phyloP scores from a whole-genome alignment of 2,888 invertebrate genomes.

The Lycaena phlaeas region DNA sequence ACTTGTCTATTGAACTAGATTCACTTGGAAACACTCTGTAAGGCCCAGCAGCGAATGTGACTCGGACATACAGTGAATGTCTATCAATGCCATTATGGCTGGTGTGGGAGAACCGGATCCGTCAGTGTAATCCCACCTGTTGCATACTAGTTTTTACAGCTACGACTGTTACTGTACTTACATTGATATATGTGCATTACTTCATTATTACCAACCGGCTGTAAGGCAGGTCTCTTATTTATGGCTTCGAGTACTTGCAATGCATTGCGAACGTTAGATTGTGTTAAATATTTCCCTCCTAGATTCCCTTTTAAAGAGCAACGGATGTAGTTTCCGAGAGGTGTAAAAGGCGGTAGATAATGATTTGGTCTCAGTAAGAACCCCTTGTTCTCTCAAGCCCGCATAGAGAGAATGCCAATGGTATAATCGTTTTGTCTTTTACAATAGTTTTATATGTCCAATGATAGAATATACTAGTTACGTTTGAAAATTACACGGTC shows the following conservation, averaged over 20 bases:
- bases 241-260: constrained; percentile 16
- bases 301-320: no score
- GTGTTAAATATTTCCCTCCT: no score
- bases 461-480: no score
- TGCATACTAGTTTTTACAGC: constrained; percentile 51
- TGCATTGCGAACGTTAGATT: constrained; percentile 8
- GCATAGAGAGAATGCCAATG: no score
- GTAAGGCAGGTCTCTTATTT: constrained; percentile 21
- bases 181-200: no score
- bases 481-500: no score
- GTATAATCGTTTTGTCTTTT: no score
- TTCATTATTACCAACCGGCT: constrained; percentile 26
- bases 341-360: no score
- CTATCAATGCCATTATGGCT: constrained; percentile 29
- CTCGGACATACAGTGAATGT: not conserved
- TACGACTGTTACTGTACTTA: constrained; percentile 29
- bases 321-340: no score
- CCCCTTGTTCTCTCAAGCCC: no score
- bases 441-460: no score
- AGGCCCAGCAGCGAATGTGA: not conserved
- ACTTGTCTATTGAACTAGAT: not conserved
- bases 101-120: constrained; percentile 39
- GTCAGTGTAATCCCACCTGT: constrained; percentile 47
- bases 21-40: not conserved
- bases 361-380: no score